phyloP scores from a whole-genome alignment of 2,113 vertebrate species.

The Pterocles orientalis region DNA sequence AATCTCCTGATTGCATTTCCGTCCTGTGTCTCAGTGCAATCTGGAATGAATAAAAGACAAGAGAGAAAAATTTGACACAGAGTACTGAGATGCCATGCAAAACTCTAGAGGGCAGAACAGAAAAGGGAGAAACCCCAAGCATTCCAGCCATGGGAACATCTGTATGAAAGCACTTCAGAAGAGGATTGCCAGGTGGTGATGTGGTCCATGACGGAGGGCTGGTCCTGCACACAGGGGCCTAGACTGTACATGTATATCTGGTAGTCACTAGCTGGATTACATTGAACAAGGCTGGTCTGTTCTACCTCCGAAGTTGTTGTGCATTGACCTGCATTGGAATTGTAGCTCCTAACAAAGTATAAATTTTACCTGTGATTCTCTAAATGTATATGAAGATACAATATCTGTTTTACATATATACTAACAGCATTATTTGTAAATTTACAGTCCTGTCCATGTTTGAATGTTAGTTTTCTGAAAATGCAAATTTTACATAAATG shows the following conservation, averaged over 20 bases:
- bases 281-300: neutral
- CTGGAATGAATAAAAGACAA: slow-evolving; percentile 40
- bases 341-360: neutral
- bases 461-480: neutral
- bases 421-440: neutral
- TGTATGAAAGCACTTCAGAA: neutral
- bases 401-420: neutral
- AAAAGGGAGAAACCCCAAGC: neutral
- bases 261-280: neutral
- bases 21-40: neutral
- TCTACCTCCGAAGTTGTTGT: neutral
- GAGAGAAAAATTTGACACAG: slow-evolving; percentile 22
- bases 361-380: neutral
- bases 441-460: neutral
- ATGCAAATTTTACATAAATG: neutral
- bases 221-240: fast-evolving
- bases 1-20: neutral
- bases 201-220: neutral
- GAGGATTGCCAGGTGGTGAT: neutral
- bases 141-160: slow-evolving; percentile 51
- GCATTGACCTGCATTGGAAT: neutral
- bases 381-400: neutral
- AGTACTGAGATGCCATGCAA: slow-evolving; percentile 22
- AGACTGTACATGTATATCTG: fast-evolving
- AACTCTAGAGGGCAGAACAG: slow-evolving; percentile 21